Evolutionary conservation across 1,140 invertebrate genomes (phyloP), one percentile per base, ranked within the genome.

Genomic region (Leptonema lineaticorne): DNA sequence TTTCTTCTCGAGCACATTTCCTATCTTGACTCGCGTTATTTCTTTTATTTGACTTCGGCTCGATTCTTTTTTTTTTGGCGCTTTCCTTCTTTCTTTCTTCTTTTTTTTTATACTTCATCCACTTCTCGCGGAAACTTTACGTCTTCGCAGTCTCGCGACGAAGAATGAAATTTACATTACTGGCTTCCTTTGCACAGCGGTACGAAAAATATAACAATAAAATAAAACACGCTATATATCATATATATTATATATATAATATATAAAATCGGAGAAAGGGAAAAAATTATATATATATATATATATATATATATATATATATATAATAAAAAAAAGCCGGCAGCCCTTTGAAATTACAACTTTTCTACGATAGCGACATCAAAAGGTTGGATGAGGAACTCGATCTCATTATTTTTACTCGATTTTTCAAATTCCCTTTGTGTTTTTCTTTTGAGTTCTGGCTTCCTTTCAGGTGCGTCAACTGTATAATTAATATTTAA

Each of bases 321-420:
- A n/a, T n/a, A n/a, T n/a, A n/a, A n/a, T n/a, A n/a, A n/a, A n/a
- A 26, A 53, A 22, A 26, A 24, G 18, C 22, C 1, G 24, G 22
- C 50, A 53, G 50, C 50, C 50, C 50, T 53, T 53, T 53, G 50
- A 53, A 53, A 53, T 53, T 53, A 53, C 27, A 53, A 53, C 50
- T 53, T 53, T 53, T 53, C 7, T 20, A 5, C 7, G 9, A 20
- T 14, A 1, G 8, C 50, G 22, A 53, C 50, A 53, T 53, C 50
- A 53, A 53, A 53, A 53, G 50, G 50, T 53, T 16, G 50, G 22
- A 24, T 24, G 9, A 53, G 50, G 20, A 53, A 53, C 50, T 53
- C 50, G 20, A 53, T 53, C 50, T 53, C 50, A 53, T 53, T 53
- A 53, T 53, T 53, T 20, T 53, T 53, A 53, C 50, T 53, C 50